Evolutionary conservation across 2,888 invertebrate species (phyloP).

Genomic region (Agrochola macilenta): DNA sequence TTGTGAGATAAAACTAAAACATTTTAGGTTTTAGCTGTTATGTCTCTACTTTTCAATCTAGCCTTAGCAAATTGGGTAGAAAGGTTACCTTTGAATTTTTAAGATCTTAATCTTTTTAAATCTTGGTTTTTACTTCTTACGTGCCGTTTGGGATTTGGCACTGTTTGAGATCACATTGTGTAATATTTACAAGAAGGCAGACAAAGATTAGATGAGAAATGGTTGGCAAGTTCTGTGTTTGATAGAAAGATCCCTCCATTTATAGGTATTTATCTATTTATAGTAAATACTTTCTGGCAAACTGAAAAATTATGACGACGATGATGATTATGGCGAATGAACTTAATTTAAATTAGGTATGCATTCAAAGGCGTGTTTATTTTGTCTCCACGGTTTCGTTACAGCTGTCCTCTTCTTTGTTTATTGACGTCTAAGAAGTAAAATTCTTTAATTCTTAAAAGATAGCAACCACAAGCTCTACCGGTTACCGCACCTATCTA

Average conservation of each 20-base stretch:
- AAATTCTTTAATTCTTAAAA: neutral
- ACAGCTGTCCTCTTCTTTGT: neutral
- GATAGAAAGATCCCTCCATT: neutral
- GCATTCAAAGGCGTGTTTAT: neutral
- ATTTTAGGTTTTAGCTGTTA: constrained; percentile 1
- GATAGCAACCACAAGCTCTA: neutral
- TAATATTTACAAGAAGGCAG: constrained; percentile 9
- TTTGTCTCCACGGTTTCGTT: neutral
- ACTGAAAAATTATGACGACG: neutral
- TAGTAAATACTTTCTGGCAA: neutral
- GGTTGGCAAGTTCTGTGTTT: neutral
- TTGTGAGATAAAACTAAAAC: neutral
- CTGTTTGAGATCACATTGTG: constrained; percentile 28
- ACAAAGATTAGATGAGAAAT: constrained; percentile 13
- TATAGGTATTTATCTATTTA: neutral
- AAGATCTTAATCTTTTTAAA: constrained; percentile 42
- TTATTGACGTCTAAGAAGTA: no score
- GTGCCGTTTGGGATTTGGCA: constrained; percentile 27
- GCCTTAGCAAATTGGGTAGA: constrained; percentile 26
- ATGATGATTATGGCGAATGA: neutral
- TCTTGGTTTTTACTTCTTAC: constrained; percentile 15
- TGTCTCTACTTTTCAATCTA: constrained; percentile 28
- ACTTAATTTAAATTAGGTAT: no score
- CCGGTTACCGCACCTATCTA: no score
- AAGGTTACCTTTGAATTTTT: constrained; percentile 42